Evolutionary conservation across 2,888 invertebrate genomes (phyloP).

Genomic region (Thymelicus acteon): DNA sequence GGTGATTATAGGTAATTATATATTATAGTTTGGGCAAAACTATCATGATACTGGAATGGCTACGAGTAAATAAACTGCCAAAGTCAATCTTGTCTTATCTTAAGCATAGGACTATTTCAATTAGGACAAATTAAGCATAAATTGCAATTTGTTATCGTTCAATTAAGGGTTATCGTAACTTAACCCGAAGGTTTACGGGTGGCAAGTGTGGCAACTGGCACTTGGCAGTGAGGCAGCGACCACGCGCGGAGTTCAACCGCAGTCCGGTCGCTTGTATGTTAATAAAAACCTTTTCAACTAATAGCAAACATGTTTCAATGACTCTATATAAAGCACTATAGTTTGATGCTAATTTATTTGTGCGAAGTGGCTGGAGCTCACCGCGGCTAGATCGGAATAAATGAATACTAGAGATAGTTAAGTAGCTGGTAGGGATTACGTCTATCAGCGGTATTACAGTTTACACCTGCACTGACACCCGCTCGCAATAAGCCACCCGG

Average conservation of each 20-base stretch:
- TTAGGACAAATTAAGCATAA: no score
- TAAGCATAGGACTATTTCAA: no score
- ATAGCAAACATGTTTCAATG: constrained; percentile 4
- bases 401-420: constrained; percentile 1
- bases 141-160: no score
- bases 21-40: no score
- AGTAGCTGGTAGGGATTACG: constrained; percentile 8
- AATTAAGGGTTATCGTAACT: no score
- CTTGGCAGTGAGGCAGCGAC: no score
- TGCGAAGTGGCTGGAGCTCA: background rate
- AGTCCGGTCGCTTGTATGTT: background rate
- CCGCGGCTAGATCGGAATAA: constrained; percentile 4
- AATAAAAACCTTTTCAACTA: background rate
- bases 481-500: background rate
- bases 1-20: no score
- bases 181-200: background rate
- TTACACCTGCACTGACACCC: no score
- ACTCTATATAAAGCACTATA: background rate
- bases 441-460: background rate
- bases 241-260: background rate
- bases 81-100: no score
- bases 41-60: no score
- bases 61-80: no score
- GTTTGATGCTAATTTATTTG: background rate
- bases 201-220: no score